Percentiles rank a stretch among this genome's conserved stretches.
Evolutionary conservation across 2,797 vertebrate genomes (phyloP).

Genomic region (Argyrosomus regius): DNA sequence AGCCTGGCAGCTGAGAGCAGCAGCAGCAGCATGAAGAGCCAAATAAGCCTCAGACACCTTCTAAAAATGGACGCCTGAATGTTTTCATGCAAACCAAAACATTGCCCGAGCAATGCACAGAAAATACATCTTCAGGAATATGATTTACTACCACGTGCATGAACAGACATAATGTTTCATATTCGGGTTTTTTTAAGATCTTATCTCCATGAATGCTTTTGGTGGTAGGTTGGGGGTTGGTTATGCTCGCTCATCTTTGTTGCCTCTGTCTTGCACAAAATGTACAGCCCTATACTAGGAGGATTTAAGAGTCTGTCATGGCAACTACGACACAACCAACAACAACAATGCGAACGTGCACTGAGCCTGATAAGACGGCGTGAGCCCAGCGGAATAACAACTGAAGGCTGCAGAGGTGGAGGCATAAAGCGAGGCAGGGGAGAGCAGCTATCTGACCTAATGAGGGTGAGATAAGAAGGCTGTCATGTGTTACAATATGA

Average conservation of each 20-base stretch:
- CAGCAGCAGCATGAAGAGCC: conserved; percentile 42
- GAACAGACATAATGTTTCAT: not conserved
- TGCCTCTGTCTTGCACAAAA: not conserved
- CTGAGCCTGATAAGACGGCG: conserved; percentile 35
- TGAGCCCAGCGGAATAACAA: not conserved
- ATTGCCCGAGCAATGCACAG: conserved; percentile 6
- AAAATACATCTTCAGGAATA: not conserved
- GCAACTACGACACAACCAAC: conserved; percentile 12
- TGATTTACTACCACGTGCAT: not conserved
- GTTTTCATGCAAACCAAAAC: conserved; percentile 56
- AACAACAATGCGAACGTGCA: conserved; percentile 36
- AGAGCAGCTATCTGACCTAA: conserved; percentile 2
- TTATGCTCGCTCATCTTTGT: too few species aligned
- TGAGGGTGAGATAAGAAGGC: not conserved
- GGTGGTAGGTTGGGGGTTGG: not conserved
- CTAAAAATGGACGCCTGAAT: conserved; percentile 72
- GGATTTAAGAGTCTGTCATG: conserved; percentile 24
- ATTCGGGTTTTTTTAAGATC: not conserved
- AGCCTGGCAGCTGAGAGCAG: conserved; percentile 71
- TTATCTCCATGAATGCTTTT: not conserved
- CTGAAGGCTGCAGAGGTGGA: conserved; percentile 5
- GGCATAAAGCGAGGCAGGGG: not conserved
- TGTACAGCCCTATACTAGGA: not conserved
- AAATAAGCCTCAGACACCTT: conserved; percentile 62
- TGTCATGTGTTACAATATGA: not conserved